Evolutionary conservation across 37 sponge, comb jelly and placozoan genomes (phyloP), one percentile per base, ranked within the genome.

Genomic region (Cladorhizidae sp.): DNA sequence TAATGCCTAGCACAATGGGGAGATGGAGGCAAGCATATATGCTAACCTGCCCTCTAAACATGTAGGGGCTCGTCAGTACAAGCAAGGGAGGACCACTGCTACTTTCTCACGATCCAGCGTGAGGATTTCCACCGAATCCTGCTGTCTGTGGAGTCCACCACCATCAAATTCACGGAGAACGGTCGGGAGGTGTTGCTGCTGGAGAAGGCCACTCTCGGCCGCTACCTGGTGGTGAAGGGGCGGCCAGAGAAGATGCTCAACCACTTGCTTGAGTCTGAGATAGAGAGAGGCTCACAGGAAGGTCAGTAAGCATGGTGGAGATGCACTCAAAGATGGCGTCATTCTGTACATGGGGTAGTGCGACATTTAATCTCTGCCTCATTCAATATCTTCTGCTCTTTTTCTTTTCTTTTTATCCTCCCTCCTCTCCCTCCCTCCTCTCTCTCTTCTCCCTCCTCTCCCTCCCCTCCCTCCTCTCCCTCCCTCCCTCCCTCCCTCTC

Each of bases 161-260:
- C 87, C 25, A 80, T 90, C 20, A 67, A 87, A 43, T 33, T 95
- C 14, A 81, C 62, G 32, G 89, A 95, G 38, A 72, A 91, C 26
- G 95, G 92, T 0, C 55, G 69, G n/a, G 95, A 91, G 75, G 94
- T 94, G 25, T 67, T 94, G 50, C 69, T 94, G 32, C 81, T 94
- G 51, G 94, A 94, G 78, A 90, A 87, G 67, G 57, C 57, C 14
- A 17, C 57, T 36, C 72, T 64, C 8, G 85, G 76, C 52, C 70
- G 54, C 80, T 92, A 88, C 74, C 72, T 86, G 29, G 89, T 95
- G 1, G 88, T 91, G 23, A 72, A 82, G 39, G 95, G 95, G 3
- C 86, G 89, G 0, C 84, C 95, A 36, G 89, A 95, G 70, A 91
- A 85, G 55, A 91, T 95, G 89, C 57, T 95, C 37, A 89, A 85